Percentiles rank a stretch among this genome's conserved stretches.
Evolutionary conservation across 1,140 invertebrate genomes (phyloP).

Genomic region (Hylaeus volcanicus): DNA sequence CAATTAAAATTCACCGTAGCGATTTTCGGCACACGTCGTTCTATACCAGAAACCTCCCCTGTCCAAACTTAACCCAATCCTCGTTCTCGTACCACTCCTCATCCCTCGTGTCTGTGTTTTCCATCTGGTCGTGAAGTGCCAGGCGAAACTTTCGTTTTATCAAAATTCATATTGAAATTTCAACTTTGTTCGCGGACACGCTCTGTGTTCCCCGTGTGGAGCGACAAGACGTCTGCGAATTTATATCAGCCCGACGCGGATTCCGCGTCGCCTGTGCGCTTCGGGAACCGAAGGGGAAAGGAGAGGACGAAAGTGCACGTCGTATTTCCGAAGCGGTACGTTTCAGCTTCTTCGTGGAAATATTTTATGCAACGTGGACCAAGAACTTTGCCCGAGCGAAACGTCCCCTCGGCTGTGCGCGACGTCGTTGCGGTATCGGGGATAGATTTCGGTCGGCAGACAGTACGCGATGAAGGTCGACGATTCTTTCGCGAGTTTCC

Average conservation of each 20-base stretch:
- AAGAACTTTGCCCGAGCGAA: not conserved
- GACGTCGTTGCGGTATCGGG: not conserved
- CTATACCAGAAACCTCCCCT: too few relatives aligned
- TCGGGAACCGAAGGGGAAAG: not conserved
- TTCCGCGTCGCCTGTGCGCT: not conserved
- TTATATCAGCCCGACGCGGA: not conserved
- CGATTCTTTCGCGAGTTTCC: too few relatives aligned
- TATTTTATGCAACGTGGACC: constrained; percentile 4
- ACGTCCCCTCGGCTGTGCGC: not conserved
- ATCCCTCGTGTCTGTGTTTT: too few relatives aligned
- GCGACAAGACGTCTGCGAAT: constrained; percentile 11
- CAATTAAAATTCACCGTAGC: too few relatives aligned
- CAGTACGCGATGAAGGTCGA: too few relatives aligned
- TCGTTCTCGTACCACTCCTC: too few relatives aligned
- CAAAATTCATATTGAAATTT: constrained; percentile 23
- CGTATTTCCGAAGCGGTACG: not conserved
- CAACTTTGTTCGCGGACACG: not conserved
- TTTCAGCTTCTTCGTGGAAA: not conserved
- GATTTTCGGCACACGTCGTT: too few relatives aligned
- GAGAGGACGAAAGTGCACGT: not conserved
- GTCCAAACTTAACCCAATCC: too few relatives aligned
- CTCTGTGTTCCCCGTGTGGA: too few relatives aligned
- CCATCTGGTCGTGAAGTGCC: not conserved
- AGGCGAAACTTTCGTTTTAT: constrained; percentile 5
- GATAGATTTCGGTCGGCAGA: not conserved